These are phyloP conservation scores for Allobates femoralis DNA, from an alignment of 2,797 vertebrate species.

Conservation along the genomic window DNA sequence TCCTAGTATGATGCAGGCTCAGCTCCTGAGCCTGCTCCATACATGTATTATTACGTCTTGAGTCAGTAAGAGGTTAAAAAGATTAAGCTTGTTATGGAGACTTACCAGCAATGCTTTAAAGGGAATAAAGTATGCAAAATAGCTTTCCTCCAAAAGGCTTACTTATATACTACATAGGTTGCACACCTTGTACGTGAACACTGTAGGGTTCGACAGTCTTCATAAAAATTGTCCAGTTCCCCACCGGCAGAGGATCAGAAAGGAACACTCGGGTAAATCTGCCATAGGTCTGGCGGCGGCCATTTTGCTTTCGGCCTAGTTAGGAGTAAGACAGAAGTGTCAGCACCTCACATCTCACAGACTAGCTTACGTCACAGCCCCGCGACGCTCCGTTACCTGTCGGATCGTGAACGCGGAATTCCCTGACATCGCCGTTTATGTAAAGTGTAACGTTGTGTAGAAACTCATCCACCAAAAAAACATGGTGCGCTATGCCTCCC, in stretches of 20 bases:
- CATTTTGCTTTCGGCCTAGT: conserved; percentile 38
- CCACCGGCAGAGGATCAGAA: conserved; percentile 73
- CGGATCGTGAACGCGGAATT: conserved; percentile 77
- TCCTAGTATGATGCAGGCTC: too few relatives aligned
- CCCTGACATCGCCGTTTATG: conserved; percentile 74
- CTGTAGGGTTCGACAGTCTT: conserved; percentile 72
- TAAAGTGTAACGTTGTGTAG: conserved; percentile 77
- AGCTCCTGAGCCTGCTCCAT: too few relatives aligned
- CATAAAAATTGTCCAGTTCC: conserved; percentile 79
- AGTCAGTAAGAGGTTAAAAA: too few relatives aligned
- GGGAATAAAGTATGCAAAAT: too few relatives aligned
- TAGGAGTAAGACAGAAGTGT: neutral
- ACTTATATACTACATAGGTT: too few relatives aligned
- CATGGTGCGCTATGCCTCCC: conserved; percentile 53
- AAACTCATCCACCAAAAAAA: conserved; percentile 81
- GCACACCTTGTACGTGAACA: conserved; percentile 81
- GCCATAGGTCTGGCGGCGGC: conserved; percentile 67
- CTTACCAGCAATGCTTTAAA: too few relatives aligned
- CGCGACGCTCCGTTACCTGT: conserved; percentile 69
- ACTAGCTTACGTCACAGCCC: neutral
- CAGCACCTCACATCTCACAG: neutral
- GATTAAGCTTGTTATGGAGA: too few relatives aligned
- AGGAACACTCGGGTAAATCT: conserved; percentile 80
- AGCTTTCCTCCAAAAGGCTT: too few relatives aligned
- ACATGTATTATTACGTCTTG: too few relatives aligned